phyloP scores from a whole-genome alignment of 2,888 invertebrate species.

The Cerceris rybyensis region DNA sequence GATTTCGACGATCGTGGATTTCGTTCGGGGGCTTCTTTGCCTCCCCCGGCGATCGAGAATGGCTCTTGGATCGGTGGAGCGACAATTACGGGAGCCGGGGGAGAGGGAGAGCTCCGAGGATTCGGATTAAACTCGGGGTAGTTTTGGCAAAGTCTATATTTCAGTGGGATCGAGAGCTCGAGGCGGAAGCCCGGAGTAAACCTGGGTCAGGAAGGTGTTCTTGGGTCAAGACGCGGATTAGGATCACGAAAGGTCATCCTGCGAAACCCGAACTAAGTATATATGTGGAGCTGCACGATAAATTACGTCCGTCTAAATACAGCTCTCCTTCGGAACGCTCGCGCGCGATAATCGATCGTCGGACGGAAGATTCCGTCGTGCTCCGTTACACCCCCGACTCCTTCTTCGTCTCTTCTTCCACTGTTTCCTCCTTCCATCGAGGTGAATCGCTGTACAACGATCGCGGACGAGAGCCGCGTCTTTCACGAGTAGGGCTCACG shows the following conservation, averaged over 20 bases:
- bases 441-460: no score
- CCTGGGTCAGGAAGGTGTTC: conserved; percentile 42
- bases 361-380: background rate
- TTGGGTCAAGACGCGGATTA: conserved; percentile 55
- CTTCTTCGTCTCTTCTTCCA: background rate
- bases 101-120: conserved; percentile 2
- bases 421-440: no score
- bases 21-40: no score
- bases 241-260: conserved; percentile 49
- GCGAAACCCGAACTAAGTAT: conserved; percentile 33
- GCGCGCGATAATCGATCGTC: conserved; percentile 26
- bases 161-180: conserved; percentile 24
- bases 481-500: no score
- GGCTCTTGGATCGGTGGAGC: background rate
- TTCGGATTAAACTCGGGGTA: conserved; percentile 22
- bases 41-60: no score
- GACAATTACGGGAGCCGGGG: background rate
- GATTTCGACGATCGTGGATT: no score
- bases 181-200: conserved; percentile 25
- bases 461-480: no score
- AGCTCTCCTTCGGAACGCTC: conserved; percentile 25
- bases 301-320: conserved; percentile 44
- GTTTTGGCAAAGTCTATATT: conserved; percentile 29
- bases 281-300: conserved; percentile 35
- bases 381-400: background rate